A percentile compares a stretch with the other conserved stretches of the same genome.
phyloP scores from a whole-genome alignment of 2,797 vertebrate genomes.

The Spinus olivaceus region DNA sequence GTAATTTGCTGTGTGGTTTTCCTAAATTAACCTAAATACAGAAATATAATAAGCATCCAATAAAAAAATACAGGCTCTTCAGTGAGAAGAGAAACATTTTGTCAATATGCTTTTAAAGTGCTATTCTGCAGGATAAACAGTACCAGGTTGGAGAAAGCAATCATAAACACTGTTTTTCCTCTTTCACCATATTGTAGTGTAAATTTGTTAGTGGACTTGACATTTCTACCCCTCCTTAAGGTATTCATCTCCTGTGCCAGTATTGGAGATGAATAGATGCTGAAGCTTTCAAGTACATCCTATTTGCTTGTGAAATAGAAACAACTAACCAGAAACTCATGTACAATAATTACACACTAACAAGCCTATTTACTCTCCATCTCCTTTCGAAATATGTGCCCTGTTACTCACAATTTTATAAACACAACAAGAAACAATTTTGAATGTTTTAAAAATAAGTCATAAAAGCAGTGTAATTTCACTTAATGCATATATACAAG shows the following conservation, averaged over 20 bases:
- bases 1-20: not conserved
- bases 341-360: conserved; percentile 26
- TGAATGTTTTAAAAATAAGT: conserved; percentile 34
- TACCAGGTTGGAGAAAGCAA: conserved; percentile 25
- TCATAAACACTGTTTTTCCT: conserved; percentile 27
- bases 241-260: conserved; percentile 26
- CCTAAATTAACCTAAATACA: not conserved
- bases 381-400: conserved; percentile 37
- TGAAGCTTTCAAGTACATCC: conserved; percentile 44
- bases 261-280: conserved; percentile 30
- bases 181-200: conserved; percentile 31
- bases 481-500: not conserved
- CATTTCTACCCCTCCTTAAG: conserved; percentile 41
- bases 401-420: conserved; percentile 18
- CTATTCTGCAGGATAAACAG: conserved; percentile 36
- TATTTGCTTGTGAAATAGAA: conserved; percentile 27
- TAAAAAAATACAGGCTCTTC: conserved; percentile 31
- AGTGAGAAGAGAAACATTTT: conserved; percentile 13
- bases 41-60: not conserved
- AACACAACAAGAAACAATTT: conserved; percentile 21
- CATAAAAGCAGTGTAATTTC: conserved; percentile 33
- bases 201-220: conserved; percentile 1
- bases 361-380: conserved; percentile 10
- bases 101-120: conserved; percentile 15
- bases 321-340: conserved; percentile 35